phyloP scores from a whole-genome alignment of 2,113 vertebrate genomes.

The Pelecanus crispus region DNA sequence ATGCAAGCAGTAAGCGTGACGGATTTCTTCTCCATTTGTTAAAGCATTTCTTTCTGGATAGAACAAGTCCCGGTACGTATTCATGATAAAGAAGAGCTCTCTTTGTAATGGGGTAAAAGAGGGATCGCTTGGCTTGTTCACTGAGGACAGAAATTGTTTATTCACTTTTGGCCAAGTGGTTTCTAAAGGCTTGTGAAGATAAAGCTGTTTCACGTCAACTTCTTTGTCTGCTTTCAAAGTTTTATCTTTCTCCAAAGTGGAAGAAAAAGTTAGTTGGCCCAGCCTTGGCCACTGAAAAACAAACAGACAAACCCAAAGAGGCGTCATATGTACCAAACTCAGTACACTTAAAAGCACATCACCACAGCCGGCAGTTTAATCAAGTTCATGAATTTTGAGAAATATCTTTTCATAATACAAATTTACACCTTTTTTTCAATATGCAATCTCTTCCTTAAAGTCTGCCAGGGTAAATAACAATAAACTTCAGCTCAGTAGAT shows the following conservation, averaged over 20 bases:
- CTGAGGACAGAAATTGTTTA: conserved; percentile 51
- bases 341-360: not conserved
- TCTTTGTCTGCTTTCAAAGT: conserved; percentile 71
- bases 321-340: not conserved
- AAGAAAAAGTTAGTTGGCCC: conserved; percentile 78
- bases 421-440: not conserved
- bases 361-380: not conserved
- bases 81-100: conserved; percentile 91
- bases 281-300: conserved; percentile 83
- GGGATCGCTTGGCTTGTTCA: not conserved
- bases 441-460: not conserved
- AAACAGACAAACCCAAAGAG: not conserved
- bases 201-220: conserved; percentile 68
- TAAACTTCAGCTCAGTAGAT: not conserved
- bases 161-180: conserved; percentile 79
- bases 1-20: conserved; percentile 87
- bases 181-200: conserved; percentile 84
- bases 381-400: not conserved
- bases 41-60: conserved; percentile 81
- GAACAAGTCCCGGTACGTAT: conserved; percentile 86
- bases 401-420: not conserved
- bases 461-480: not conserved
- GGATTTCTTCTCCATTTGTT: conserved; percentile 79
- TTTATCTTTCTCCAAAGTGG: conserved; percentile 71
- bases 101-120: conserved; percentile 79